Evolutionary conservation across 1,140 invertebrate species (phyloP).

Genomic region (Saccostrea echinata): DNA sequence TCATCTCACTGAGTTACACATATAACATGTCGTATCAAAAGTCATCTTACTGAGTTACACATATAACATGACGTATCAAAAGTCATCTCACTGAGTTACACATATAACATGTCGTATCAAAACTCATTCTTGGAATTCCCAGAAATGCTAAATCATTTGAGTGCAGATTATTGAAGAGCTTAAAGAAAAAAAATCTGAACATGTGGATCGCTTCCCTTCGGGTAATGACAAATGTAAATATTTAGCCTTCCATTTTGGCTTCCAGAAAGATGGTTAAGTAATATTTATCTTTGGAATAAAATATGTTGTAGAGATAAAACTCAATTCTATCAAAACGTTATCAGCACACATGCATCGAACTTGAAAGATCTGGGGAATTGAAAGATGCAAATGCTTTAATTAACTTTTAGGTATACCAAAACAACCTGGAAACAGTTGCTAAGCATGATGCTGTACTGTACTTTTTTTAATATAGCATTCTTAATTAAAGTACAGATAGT

Average conservation of each 20-base stretch:
- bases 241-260: background rate
- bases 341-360: background rate
- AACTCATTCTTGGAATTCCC: background rate
- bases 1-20: too few relatives aligned
- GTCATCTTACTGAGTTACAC: too few relatives aligned
- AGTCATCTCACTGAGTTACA: too few relatives aligned
- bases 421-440: background rate
- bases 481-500: background rate
- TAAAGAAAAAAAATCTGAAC: background rate
- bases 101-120: too few relatives aligned
- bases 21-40: too few relatives aligned
- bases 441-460: background rate
- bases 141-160: background rate
- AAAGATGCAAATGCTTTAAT: background rate
- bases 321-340: background rate
- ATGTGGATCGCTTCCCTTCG: background rate
- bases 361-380: background rate
- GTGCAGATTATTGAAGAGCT: background rate
- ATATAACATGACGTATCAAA: too few relatives aligned
- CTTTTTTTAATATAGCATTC: background rate
- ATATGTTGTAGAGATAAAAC: background rate
- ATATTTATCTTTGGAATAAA: conserved; percentile 12
- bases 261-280: background rate
- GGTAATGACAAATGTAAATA: conserved; percentile 10
- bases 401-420: background rate